Percentiles rank a stretch among this genome's conserved stretches.
Conservation (phyloP, 2,113 vertebrate genomes). For the Carlito syrichta region DNA sequence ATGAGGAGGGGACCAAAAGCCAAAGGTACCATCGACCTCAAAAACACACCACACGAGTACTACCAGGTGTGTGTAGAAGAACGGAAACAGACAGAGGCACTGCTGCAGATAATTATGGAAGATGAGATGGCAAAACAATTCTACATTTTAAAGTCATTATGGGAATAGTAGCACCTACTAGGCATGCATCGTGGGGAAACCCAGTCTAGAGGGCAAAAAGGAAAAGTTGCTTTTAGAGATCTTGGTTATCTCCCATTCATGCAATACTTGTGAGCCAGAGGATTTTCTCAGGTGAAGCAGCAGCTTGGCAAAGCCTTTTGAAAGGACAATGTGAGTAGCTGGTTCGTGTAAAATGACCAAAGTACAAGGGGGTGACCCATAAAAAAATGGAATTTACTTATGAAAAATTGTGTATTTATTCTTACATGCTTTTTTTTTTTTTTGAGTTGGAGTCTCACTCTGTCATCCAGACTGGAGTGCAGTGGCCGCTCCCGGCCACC, state of each 20-base stretch:
- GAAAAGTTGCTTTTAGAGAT: neutral
- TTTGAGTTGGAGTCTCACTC: too few species aligned
- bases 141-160: neutral
- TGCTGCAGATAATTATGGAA: neutral
- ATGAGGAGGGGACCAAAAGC: neutral
- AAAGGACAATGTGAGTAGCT: neutral
- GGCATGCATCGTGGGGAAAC: neutral
- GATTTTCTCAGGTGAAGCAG: neutral
- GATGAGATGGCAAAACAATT: neutral
- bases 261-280: neutral
- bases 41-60: neutral
- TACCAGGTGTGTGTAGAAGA: neutral
- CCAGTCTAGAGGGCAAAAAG: neutral
- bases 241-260: neutral
- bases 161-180: neutral
- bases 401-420: too few species aligned
- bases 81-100: neutral
- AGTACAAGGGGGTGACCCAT: too few species aligned
- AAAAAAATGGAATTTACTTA: too few species aligned
- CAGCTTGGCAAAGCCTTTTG: neutral
- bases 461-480: too few species aligned
- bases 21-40: neutral
- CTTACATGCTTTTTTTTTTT: too few species aligned
- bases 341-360: neutral
- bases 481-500: too few species aligned